Evolutionary conservation across 1,140 invertebrate species (phyloP), one percentile per base, ranked within the genome.

Genomic region (Microplitis mediator): DNA sequence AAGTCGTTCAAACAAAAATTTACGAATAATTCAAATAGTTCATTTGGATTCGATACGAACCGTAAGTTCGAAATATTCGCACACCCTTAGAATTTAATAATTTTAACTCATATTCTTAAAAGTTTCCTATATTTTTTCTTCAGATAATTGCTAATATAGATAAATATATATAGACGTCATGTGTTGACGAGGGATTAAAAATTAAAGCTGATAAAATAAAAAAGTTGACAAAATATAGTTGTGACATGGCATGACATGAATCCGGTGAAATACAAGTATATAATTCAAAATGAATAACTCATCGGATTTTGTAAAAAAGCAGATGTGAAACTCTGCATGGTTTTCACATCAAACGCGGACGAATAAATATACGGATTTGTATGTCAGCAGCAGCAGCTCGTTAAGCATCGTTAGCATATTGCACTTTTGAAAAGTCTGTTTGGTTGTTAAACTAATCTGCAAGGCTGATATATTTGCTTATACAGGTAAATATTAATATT

Each of bases 271-370:
- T 76, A 78, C 78, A 82, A 80, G 76, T 77, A 78, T 80, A 84
- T 85, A 85, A 86, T 84, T 86, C 39, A 45, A 45, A 45, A 45
- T 45, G 39, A 45, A 45, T 45, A 45, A 45, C 39, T 45, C 83
- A 86, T 81, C 78, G 82, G 82, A 85, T 64, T 85, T 77, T 75
- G 66, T 61, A 85, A 86, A 86, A 86, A 85, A 81, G 79, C 82
- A 82, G 81, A 79, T 81, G 82, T 76, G 82, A 73, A 32, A 31
- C 61, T 60, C 6, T 74, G 78, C 76, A 79, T 81, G 79, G 79
- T 78, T 83, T 84, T 82, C 81, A 81, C 79, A 81, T 77, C 75
- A 78, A 79, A 74, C 74, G 75, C 77, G 62, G 80, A 83, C 81
- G 81, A 81, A 85, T 84, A 86, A 85, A 86, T 84, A 84, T 78